Percentiles rank a stretch among this genome's conserved stretches.
These are phyloP conservation scores for Nasua narica DNA, from an alignment of 2,797 vertebrate genomes.

Conservation along the genomic window DNA sequence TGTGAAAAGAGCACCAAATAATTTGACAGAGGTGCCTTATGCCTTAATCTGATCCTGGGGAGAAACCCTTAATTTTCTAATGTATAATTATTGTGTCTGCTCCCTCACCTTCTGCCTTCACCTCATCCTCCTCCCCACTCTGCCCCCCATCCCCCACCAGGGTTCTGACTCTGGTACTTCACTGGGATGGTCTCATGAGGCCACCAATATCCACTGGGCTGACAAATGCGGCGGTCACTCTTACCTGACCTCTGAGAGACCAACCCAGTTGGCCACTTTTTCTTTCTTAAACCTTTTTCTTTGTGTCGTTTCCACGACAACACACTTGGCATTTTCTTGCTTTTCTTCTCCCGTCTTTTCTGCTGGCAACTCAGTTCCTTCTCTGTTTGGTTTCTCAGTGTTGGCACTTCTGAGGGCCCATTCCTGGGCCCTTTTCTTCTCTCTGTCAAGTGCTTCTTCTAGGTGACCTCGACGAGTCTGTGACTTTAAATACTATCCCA, in stretches of 20 bases:
- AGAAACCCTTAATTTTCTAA: background rate
- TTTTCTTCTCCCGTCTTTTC: background rate
- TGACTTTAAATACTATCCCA: background rate
- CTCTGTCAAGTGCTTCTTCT: background rate
- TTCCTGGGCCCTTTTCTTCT: background rate
- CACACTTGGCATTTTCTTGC: background rate
- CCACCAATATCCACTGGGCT: too few species aligned
- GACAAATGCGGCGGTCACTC: background rate
- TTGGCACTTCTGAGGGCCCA: background rate
- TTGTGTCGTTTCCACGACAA: background rate
- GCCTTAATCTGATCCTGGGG: background rate
- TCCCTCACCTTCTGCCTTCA: background rate
- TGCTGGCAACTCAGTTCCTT: background rate
- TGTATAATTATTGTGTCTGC: background rate
- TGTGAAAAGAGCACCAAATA: background rate
- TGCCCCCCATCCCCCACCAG: accelerated
- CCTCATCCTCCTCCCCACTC: background rate
- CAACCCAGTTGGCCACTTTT: background rate
- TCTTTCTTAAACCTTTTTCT: background rate
- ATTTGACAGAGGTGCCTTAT: background rate
- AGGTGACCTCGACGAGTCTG: background rate
- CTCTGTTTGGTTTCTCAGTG: background rate
- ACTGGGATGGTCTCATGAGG: too few species aligned
- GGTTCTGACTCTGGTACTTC: background rate
- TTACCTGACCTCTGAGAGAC: background rate